Evolutionary conservation across 2,113 vertebrate genomes (phyloP).

Genomic region (Zapus hudsonius): DNA sequence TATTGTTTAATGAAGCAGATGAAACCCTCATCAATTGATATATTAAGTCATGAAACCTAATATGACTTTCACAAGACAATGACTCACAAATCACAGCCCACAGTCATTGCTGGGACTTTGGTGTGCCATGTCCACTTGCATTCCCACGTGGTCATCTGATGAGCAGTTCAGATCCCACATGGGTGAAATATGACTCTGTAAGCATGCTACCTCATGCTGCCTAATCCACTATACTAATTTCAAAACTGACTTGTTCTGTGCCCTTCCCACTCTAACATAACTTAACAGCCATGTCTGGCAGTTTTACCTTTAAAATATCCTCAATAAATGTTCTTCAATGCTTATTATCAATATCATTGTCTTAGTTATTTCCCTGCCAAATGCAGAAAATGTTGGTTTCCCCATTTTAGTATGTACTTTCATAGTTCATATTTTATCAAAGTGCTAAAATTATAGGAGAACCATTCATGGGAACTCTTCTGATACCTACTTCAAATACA

Average conservation of each 20-base stretch:
- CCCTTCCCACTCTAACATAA: neutral
- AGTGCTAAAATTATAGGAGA: neutral
- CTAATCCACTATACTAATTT: neutral
- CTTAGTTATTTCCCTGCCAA: neutral
- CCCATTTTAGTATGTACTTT: neutral
- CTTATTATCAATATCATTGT: neutral
- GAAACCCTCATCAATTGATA: neutral
- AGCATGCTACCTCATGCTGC: neutral
- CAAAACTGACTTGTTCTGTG: neutral
- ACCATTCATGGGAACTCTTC: neutral
- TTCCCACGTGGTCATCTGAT: neutral
- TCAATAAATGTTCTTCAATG: neutral
- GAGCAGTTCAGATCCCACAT: neutral
- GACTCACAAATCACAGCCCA: neutral
- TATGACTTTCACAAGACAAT: neutral
- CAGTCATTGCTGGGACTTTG: fast-evolving
- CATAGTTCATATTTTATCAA: neutral
- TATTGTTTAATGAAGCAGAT: neutral
- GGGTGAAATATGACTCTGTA: neutral
- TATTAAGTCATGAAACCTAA: neutral
- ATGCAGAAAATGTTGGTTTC: neutral
- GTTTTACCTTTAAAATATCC: neutral
- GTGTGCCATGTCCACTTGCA: neutral
- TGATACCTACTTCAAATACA: neutral
- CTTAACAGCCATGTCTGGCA: neutral